These are phyloP conservation scores for Daubentonia madagascariensis DNA, from an alignment of 2,113 vertebrate genomes.

Conservation along the genomic window DNA sequence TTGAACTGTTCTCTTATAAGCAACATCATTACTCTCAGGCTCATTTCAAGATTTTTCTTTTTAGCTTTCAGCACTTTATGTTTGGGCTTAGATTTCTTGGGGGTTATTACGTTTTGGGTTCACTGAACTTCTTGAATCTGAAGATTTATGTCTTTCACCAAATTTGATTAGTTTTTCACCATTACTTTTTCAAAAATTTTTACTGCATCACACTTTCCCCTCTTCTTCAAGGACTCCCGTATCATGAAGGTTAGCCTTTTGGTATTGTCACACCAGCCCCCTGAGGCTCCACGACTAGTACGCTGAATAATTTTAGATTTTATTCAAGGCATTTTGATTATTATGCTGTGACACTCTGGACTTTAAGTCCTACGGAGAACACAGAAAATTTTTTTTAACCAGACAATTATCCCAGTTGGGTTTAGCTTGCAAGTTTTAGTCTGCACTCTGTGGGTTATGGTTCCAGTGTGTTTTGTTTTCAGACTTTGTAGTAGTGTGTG, in stretches of 20 bases:
- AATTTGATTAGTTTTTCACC: neutral
- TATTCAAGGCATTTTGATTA: neutral
- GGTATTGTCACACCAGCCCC: neutral
- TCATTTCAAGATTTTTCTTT: neutral
- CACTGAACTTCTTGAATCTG: neutral
- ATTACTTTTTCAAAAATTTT: neutral
- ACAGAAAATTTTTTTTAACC: neutral
- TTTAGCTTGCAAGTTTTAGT: neutral
- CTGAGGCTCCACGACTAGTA: neutral
- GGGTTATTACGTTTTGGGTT: neutral
- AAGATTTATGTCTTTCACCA: neutral
- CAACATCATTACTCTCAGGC: neutral
- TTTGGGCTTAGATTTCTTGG: neutral
- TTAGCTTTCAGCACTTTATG: neutral
- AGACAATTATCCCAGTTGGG: neutral
- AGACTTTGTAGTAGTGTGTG: neutral
- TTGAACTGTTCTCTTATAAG: neutral
- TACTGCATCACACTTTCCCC: neutral
- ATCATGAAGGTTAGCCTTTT: neutral
- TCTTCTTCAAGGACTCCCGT: neutral
- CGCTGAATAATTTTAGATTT: neutral
- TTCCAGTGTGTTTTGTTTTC: neutral
- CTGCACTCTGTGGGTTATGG: neutral
- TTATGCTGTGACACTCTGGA: neutral
- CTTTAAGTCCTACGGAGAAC: neutral